phyloP scores from a whole-genome alignment of 1,140 invertebrate species.

The Brachionus rubens region DNA sequence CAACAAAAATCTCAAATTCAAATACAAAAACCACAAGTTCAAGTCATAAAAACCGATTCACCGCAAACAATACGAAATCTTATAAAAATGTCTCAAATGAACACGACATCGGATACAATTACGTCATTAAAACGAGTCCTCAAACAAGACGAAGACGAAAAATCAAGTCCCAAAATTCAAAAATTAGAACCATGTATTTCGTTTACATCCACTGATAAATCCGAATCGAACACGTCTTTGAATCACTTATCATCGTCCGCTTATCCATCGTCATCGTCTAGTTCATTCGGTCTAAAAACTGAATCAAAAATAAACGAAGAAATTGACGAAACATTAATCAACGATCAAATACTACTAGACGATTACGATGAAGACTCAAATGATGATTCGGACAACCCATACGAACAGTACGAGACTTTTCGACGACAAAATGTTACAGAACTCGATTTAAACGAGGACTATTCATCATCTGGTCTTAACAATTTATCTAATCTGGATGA shows the following conservation, averaged over 20 bases:
- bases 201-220: background rate
- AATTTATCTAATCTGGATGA: background rate
- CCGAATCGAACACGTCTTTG: conserved; percentile 22
- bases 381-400: background rate
- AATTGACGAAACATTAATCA: background rate
- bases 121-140: background rate
- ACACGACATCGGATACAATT: background rate
- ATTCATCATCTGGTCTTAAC: conserved; percentile 9
- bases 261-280: conserved; percentile 16
- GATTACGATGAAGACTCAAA: background rate
- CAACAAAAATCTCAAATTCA: background rate
- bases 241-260: background rate
- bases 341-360: background rate
- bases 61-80: conserved; percentile 21
- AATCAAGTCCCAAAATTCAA: conserved; percentile 9
- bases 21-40: background rate
- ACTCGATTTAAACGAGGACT: conserved; percentile 1
- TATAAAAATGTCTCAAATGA: background rate
- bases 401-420: conserved; percentile 8
- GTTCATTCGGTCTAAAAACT: background rate
- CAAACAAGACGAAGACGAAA: background rate
- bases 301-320: background rate
- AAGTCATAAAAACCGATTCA: background rate
- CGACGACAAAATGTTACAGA: background rate
- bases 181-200: background rate